A percentile compares a stretch with the other conserved stretches of the same genome.
Evolutionary conservation across 2,113 vertebrate genomes (phyloP).

Genomic region (Psammodynastes pulverulentus): DNA sequence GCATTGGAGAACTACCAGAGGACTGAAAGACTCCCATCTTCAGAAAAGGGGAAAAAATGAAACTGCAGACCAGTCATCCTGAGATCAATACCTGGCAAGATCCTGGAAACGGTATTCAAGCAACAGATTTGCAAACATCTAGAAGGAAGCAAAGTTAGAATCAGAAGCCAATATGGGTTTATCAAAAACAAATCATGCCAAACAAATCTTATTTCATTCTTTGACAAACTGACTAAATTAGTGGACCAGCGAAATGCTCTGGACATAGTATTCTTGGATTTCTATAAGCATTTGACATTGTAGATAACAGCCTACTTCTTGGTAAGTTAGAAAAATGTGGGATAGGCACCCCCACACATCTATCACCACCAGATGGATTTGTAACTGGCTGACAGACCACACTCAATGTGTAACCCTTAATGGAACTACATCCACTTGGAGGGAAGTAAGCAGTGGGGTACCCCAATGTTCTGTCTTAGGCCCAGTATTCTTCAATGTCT

Average conservation of each 20-base stretch:
- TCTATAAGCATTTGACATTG: not conserved
- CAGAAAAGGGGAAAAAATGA: not conserved
- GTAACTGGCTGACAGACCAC: not conserved
- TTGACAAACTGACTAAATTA: not conserved
- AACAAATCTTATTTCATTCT: not conserved
- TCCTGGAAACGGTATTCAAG: not conserved
- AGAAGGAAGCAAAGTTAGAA: not conserved
- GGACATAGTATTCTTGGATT: not conserved
- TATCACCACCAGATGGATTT: not conserved
- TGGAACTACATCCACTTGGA: not conserved
- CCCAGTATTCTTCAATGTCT: not conserved
- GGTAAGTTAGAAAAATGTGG: not conserved
- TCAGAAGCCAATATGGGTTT: not conserved
- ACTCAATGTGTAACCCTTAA: not conserved
- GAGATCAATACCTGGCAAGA: not conserved
- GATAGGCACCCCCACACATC: not conserved
- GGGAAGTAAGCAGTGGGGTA: not conserved
- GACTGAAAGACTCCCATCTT: not conserved
- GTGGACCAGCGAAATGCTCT: not conserved
- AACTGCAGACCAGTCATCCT: not conserved
- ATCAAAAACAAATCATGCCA: not conserved
- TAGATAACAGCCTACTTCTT: not conserved
- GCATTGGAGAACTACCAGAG: not conserved
- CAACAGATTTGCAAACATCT: not conserved
- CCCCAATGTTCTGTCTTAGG: not conserved